These are phyloP conservation scores for Abscondita cerata DNA, from an alignment of 2,888 invertebrate species.

Conservation along the genomic window DNA sequence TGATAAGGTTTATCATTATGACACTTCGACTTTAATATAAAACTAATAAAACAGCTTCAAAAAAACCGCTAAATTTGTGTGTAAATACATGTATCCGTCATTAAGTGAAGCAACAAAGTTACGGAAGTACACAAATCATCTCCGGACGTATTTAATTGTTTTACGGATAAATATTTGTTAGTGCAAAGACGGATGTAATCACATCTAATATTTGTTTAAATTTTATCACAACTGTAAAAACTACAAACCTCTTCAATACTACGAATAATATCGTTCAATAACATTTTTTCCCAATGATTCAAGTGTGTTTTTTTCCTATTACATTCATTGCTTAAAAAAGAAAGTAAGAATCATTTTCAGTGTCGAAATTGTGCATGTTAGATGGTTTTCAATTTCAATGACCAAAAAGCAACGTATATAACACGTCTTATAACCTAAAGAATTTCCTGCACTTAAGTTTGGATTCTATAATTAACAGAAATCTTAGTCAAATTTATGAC, in stretches of 20 bases:
- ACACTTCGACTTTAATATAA: background rate
- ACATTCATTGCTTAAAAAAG: too few species aligned
- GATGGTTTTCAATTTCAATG: too few species aligned
- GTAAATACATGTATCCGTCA: conserved; percentile 21
- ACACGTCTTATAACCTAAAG: too few species aligned
- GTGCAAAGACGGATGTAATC: conserved; percentile 27
- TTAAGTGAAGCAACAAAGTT: conserved; percentile 19
- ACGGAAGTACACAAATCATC: conserved; percentile 28
- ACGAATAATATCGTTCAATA: too few species aligned
- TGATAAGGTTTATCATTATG: conserved; percentile 16
- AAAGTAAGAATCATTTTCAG: too few species aligned
- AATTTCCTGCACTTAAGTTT: too few species aligned
- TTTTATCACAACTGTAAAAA: conserved; percentile 4
- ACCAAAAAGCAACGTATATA: too few species aligned
- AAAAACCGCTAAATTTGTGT: conserved; percentile 11
- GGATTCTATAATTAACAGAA: too few species aligned
- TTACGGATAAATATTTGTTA: conserved; percentile 28
- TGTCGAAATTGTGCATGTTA: too few species aligned
- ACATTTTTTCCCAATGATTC: too few species aligned
- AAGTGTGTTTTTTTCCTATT: too few species aligned
- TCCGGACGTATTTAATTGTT: conserved; percentile 28
- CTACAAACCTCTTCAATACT: background rate
- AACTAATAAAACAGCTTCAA: background rate
- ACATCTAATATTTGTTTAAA: conserved; percentile 23
- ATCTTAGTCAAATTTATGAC: too few species aligned